These are phyloP conservation scores for Promerops cafer DNA, from an alignment of 2,113 vertebrate species.

Conservation along the genomic window DNA sequence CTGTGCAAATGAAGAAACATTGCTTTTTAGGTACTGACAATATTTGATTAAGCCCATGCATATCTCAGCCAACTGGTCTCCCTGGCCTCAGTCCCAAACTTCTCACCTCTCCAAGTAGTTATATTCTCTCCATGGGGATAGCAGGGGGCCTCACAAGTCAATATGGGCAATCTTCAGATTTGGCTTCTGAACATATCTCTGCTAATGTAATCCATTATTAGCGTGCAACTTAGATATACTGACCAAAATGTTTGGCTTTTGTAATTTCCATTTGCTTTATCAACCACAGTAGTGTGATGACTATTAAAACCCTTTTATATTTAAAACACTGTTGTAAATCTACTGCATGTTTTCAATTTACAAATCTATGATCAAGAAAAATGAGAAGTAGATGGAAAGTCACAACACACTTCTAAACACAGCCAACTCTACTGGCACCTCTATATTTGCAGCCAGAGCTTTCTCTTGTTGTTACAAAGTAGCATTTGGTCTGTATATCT, in stretches of 20 bases:
- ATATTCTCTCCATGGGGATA: neutral
- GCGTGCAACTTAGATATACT: neutral
- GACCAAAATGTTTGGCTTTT: neutral
- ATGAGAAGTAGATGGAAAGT: neutral
- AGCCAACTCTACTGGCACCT: neutral
- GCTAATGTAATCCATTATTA: constrained; percentile 19
- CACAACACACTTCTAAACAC: neutral
- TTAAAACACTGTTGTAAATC: neutral
- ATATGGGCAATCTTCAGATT: neutral
- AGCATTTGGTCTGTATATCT: neutral
- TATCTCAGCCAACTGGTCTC: neutral
- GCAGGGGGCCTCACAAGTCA: neutral
- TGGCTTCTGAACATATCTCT: constrained; percentile 4
- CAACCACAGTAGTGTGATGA: neutral
- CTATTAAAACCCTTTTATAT: neutral
- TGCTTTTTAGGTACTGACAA: neutral
- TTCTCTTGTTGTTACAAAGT: neutral
- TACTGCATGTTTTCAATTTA: neutral
- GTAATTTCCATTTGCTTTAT: neutral
- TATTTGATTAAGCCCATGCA: neutral
- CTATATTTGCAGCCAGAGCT: neutral
- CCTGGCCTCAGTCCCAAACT: neutral
- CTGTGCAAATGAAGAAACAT: constrained; percentile 2
- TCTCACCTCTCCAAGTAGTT: neutral
- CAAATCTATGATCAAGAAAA: neutral